Evolutionary conservation across 2,888 invertebrate genomes (phyloP).

Genomic region (Troides helena): DNA sequence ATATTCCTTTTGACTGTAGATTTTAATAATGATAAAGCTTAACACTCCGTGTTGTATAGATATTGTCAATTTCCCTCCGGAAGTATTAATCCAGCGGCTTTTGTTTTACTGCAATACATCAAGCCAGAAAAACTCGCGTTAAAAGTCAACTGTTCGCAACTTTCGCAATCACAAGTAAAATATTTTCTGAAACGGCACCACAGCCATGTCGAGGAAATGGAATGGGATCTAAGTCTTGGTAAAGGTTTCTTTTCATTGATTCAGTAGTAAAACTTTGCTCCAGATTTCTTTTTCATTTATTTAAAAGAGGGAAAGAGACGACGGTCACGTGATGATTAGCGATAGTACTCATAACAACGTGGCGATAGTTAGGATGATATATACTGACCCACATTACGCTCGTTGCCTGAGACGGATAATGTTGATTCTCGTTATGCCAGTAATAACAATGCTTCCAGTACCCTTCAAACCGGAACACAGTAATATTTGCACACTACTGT

Average conservation of each 20-base stretch:
- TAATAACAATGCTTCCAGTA: no score
- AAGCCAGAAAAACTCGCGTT: conserved; percentile 19
- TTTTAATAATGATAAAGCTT: conserved; percentile 21
- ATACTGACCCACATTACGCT: no score
- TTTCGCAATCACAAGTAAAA: conserved; percentile 28
- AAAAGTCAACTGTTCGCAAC: conserved; percentile 28
- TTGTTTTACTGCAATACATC: conserved; percentile 28
- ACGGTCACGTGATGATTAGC: no score
- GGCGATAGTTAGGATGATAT: no score
- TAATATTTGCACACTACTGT: no score
- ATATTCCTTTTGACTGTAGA: background rate
- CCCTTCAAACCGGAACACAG: no score
- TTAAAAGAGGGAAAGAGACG: no score
- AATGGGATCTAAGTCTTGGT: conserved; percentile 20
- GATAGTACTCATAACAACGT: no score
- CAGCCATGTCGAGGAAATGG: conserved; percentile 18
- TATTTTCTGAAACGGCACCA: conserved; percentile 24
- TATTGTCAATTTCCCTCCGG: conserved; percentile 29
- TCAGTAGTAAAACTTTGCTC: conserved; percentile 5
- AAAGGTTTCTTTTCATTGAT: conserved; percentile 23
- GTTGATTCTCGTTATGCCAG: no score
- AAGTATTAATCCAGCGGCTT: conserved; percentile 23
- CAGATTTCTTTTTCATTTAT: no score
- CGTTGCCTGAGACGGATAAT: no score
- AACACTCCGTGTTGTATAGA: conserved; percentile 10